phyloP scores from a whole-genome alignment of 2,797 vertebrate genomes.

The Gallirallus australis region DNA sequence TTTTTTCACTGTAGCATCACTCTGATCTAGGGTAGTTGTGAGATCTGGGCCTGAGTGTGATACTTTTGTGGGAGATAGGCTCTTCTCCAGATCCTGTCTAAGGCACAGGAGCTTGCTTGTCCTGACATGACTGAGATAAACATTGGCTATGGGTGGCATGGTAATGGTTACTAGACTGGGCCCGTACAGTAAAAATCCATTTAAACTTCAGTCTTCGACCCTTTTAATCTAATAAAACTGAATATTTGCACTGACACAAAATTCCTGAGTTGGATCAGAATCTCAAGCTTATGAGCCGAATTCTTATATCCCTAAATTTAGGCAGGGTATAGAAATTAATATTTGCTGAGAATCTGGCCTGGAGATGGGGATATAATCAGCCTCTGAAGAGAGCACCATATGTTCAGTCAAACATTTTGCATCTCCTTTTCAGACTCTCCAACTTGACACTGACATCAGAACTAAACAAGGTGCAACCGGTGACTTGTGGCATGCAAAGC shows the following conservation, averaged over 20 bases:
- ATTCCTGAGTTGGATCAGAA: background rate
- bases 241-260: background rate
- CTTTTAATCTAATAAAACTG: background rate
- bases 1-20: background rate
- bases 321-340: background rate
- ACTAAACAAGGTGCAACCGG: rapidly evolving
- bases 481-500: rapidly evolving
- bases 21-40: background rate
- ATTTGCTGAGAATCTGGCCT: background rate
- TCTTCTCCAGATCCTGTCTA: background rate
- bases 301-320: background rate
- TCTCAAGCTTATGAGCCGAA: background rate
- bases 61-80: background rate
- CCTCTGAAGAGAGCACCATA: background rate
- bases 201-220: background rate
- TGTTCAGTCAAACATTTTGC: background rate
- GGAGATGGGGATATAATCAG: background rate
- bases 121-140: background rate
- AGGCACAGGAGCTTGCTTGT: background rate
- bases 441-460: background rate
- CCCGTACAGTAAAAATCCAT: background rate
- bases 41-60: background rate
- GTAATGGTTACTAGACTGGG: background rate
- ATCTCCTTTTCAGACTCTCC: background rate
- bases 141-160: background rate